Evolutionary conservation across 2,888 invertebrate genomes (phyloP), one percentile per base, ranked within the genome.

Genomic region (Acronicta aceris): DNA sequence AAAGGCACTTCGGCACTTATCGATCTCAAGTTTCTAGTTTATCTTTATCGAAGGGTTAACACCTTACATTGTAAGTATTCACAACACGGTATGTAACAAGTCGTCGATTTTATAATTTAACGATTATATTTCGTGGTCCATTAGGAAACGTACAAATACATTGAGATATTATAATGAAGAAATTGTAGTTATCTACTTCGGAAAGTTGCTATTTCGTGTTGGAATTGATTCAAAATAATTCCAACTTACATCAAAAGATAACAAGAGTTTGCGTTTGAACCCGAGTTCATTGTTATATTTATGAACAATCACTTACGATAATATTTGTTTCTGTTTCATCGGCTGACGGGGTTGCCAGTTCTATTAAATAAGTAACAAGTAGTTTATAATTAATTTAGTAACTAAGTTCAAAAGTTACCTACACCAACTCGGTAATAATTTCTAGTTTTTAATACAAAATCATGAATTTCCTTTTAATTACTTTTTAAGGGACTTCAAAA

Each of bases 21-120:
- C 45, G 61, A 45, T 59, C 56, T 56, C 27, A 53, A 52, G 52
- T 52, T 41, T 45, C 49, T 41, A 63, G 59, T 58, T 59, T 60
- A 60, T 54, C 59, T 21, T 47, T 53, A 59, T 45, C 25, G 38
- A 7, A 6, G 13, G 25, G 7, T 38, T 57, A 46, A 70, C 45
- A 59, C 47, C 53, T 59, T 48, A 49, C 27, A 58, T 65, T 59
- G 55, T 57, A 69, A 69, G 62, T 69, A 70, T 69, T 62, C 43
- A 54, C 61, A 57, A 54, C 53, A 53, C 40, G 15, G 46, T 54
- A 43, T 16, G 42, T 7, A 27, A 7, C 7, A 27, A 27, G 27
- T 27, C 21, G 21, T 21, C 21, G 21, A 21, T 21, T 21, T 21
- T 21, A 7, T 7, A 27, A 27, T 27, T 27, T 27, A 7, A 27